Percentiles rank a stretch among this genome's conserved stretches.
Conservation (phyloP, 1,140 invertebrate species). For the Planococcus citri region DNA sequence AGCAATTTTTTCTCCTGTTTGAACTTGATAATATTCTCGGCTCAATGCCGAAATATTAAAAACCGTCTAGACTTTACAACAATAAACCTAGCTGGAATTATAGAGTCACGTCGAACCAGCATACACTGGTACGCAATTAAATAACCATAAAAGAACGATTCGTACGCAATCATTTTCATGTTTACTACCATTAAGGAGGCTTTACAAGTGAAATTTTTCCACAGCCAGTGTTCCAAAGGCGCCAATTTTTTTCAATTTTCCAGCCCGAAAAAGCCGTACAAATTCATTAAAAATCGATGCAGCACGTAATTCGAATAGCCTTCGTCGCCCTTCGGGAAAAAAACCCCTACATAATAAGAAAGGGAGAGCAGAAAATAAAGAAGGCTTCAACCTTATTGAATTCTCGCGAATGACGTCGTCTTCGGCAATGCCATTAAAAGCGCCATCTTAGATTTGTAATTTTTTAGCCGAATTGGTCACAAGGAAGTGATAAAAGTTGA, state of each 20-base stretch:
- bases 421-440: not conserved
- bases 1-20: not conserved
- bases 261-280: not conserved
- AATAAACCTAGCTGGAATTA: not conserved
- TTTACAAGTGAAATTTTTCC: not conserved
- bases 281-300: not conserved
- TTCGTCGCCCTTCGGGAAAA: too few species aligned
- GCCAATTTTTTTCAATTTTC: not conserved
- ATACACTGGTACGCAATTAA: not conserved
- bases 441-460: conserved; percentile 3
- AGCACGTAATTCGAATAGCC: not conserved
- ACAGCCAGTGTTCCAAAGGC: not conserved
- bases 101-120: not conserved
- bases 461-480: conserved; percentile 2
- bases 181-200: not conserved
- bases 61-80: not conserved
- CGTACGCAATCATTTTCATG: not conserved
- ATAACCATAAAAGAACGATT: not conserved
- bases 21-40: not conserved
- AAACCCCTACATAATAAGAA: too few species aligned
- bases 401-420: not conserved
- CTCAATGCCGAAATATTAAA: too few species aligned
- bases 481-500: conserved; percentile 7
- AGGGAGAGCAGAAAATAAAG: not conserved
- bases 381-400: not conserved